These are phyloP conservation scores for Papilio glaucus DNA, from an alignment of 1,140 invertebrate genomes.

Conservation along the genomic window DNA sequence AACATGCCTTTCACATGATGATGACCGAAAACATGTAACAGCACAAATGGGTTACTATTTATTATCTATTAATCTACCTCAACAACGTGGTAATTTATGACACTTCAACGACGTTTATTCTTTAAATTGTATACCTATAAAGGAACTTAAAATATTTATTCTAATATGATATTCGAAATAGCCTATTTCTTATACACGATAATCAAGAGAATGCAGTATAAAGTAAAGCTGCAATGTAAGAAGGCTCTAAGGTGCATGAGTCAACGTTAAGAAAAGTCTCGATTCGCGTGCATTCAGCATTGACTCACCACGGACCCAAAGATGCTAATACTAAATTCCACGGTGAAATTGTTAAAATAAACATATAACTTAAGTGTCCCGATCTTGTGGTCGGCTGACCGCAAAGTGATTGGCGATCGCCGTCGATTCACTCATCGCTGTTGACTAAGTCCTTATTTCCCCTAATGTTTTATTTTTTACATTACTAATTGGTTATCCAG, in stretches of 20 bases:
- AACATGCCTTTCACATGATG: no score
- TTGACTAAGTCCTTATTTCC: not conserved
- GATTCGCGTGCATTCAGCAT: not conserved
- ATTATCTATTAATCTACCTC: no score
- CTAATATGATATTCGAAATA: no score
- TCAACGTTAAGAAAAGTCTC: slow-evolving; percentile 11
- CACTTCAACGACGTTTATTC: no score
- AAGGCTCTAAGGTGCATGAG: not conserved
- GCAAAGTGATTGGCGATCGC: not conserved
- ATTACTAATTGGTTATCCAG: not conserved
- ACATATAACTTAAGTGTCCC: not conserved
- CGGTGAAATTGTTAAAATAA: not conserved
- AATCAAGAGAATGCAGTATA: not conserved
- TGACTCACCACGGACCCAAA: not conserved
- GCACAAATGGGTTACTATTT: no score
- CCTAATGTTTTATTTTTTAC: not conserved
- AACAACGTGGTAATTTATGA: no score
- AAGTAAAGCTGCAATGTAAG: not conserved
- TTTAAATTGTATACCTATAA: no score
- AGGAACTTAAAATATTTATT: no score
- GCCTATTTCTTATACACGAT: not conserved
- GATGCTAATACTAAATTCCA: slow-evolving; percentile 9
- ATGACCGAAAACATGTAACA: no score
- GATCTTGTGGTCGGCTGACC: slow-evolving; percentile 7
- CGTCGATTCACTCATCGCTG: not conserved